Conservation (phyloP, 2,113 vertebrate genomes). For the Muntiacus muntjak region DNA sequence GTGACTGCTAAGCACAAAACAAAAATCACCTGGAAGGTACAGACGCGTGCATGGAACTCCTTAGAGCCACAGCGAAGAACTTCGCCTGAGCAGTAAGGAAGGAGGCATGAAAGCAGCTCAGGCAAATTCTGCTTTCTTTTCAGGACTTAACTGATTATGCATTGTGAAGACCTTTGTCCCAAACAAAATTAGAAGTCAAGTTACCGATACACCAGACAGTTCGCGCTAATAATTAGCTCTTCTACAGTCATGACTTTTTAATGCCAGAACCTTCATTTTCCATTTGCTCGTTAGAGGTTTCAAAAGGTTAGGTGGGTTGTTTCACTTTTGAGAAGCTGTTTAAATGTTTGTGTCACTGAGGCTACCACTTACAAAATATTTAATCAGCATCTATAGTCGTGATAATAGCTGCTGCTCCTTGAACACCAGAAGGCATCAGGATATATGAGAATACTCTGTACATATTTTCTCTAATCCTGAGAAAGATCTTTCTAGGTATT, state of each 20-base stretch:
- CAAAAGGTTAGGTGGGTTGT: not conserved
- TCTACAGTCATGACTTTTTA: conserved; percentile 55
- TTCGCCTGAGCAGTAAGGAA: not conserved
- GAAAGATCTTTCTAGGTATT: not conserved
- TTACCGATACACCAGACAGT: conserved; percentile 19
- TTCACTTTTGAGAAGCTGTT: conserved; percentile 2
- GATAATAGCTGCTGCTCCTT: not conserved
- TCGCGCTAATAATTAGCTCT: conserved; percentile 51
- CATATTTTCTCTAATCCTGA: not conserved
- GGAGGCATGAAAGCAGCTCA: not conserved
- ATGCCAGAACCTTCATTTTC: conserved; percentile 35
- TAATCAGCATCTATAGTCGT: not conserved
- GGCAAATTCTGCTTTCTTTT: conserved; percentile 61
- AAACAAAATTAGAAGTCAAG: conserved; percentile 58
- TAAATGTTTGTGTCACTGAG: not conserved
- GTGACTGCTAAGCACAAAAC: not conserved
- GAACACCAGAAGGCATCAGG: not conserved
- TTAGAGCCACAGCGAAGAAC: not conserved
- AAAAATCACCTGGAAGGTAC: not conserved
- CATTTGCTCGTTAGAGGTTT: conserved; percentile 47
- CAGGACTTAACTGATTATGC: conserved; percentile 43
- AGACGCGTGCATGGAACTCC: not conserved
- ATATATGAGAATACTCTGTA: not conserved
- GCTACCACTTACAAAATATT: not conserved
- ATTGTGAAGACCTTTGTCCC: conserved; percentile 57